phyloP scores from a whole-genome alignment of 2,797 vertebrate species.

The Champsocephalus esox region DNA sequence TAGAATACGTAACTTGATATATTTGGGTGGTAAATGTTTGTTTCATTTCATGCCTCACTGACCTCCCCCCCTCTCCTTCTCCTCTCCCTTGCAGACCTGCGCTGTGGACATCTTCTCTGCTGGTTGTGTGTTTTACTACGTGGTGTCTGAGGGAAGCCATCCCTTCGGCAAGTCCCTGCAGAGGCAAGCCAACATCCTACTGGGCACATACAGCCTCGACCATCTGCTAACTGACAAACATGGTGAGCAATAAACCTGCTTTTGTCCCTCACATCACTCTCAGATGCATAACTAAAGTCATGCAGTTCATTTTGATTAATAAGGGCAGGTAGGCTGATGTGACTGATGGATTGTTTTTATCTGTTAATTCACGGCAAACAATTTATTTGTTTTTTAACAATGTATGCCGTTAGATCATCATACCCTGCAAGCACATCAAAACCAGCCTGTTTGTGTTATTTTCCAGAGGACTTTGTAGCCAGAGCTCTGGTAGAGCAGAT shows the following conservation, averaged over 20 bases:
- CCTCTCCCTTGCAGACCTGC: slow-evolving; percentile 87
- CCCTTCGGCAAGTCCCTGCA: slow-evolving; percentile 97
- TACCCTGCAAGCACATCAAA: background rate
- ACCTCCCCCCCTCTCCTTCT: background rate
- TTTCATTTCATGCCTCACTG: background rate
- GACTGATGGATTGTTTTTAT: background rate
- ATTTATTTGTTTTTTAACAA: background rate
- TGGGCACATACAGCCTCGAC: slow-evolving; percentile 90
- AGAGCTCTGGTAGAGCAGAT: slow-evolving; percentile 93
- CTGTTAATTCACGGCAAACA: no score
- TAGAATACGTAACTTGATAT: no score
- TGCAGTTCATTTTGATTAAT: background rate
- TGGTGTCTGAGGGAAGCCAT: slow-evolving; percentile 93
- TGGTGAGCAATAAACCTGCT: slow-evolving; percentile 76
- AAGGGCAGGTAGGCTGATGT: background rate
- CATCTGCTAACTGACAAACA: slow-evolving; percentile 87
- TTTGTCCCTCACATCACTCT: rapidly evolving
- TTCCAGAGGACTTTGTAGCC: slow-evolving; percentile 90
- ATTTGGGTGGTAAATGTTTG: background rate
- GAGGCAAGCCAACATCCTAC: slow-evolving; percentile 96
- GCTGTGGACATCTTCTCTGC: slow-evolving; percentile 98
- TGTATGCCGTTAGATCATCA: background rate
- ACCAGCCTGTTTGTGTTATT: slow-evolving; percentile 19
- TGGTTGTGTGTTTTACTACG: slow-evolving; percentile 97
- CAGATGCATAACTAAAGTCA: background rate